phyloP scores from a whole-genome alignment of 2,797 vertebrate species.

The Gallinago stenura region DNA sequence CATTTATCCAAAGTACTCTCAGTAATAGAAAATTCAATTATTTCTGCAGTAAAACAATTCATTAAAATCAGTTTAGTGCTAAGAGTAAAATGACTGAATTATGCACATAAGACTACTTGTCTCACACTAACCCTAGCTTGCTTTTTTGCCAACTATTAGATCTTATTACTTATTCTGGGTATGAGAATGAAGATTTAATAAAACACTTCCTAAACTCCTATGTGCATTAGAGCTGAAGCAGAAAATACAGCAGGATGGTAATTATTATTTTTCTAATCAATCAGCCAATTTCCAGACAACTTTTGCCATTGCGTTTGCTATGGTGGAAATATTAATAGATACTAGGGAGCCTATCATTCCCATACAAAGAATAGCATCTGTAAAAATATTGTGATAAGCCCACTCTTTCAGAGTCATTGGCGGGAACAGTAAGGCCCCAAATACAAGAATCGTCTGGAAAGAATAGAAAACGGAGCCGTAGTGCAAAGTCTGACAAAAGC shows the following conservation, averaged over 20 bases:
- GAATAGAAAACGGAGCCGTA: neutral
- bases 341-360: neutral
- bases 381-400: neutral
- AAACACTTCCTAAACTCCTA: neutral
- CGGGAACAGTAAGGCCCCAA: neutral
- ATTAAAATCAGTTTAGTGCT: neutral
- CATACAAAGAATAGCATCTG: neutral
- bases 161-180: neutral
- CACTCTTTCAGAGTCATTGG: neutral
- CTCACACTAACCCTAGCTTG: neutral
- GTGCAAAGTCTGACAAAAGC: neutral
- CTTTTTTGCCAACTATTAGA: neutral
- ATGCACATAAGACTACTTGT: fast-evolving
- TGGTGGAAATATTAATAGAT: neutral
- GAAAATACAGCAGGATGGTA: neutral
- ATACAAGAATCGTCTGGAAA: neutral
- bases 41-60: neutral
- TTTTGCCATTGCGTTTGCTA: neutral
- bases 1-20: neutral
- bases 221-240: neutral
- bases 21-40: neutral
- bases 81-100: neutral
- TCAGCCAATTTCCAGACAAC: neutral
- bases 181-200: neutral
- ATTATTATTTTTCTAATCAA: neutral